Evolutionary conservation across 2,113 vertebrate species (phyloP).

Genomic region (Mesembrinibis cayennensis): DNA sequence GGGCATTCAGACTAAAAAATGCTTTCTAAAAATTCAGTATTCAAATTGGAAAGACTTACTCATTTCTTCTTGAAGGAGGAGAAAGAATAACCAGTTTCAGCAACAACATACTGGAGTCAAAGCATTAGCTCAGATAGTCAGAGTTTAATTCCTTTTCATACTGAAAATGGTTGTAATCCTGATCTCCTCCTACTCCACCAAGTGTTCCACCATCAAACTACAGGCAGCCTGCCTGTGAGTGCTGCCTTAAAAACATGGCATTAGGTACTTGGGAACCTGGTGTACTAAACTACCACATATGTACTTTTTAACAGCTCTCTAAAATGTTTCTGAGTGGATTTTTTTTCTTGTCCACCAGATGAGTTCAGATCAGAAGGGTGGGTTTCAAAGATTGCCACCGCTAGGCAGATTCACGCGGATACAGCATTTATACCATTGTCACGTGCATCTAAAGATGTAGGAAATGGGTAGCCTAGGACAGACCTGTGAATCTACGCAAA

Average conservation of each 20-base stretch:
- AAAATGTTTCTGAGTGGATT: neutral
- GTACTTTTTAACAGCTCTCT: neutral
- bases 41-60: neutral
- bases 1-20: neutral
- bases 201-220: neutral
- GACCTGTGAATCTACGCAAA: neutral
- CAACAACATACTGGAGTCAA: neutral
- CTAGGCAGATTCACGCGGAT: neutral
- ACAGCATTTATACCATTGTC: neutral
- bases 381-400: neutral
- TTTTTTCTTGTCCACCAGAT: neutral
- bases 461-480: neutral
- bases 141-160: neutral
- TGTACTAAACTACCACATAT: neutral
- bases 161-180: neutral
- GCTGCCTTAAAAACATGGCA: neutral
- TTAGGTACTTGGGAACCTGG: neutral
- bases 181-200: neutral
- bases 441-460: neutral
- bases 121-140: neutral
- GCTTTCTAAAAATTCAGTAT: neutral
- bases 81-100: neutral
- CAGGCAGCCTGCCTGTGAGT: neutral
- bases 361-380: neutral
- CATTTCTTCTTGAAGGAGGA: neutral